Percentiles rank a stretch among this genome's conserved stretches.
Evolutionary conservation across 2,888 invertebrate species (phyloP).

Genomic region (Kuschelorhynchus macadamiae): DNA sequence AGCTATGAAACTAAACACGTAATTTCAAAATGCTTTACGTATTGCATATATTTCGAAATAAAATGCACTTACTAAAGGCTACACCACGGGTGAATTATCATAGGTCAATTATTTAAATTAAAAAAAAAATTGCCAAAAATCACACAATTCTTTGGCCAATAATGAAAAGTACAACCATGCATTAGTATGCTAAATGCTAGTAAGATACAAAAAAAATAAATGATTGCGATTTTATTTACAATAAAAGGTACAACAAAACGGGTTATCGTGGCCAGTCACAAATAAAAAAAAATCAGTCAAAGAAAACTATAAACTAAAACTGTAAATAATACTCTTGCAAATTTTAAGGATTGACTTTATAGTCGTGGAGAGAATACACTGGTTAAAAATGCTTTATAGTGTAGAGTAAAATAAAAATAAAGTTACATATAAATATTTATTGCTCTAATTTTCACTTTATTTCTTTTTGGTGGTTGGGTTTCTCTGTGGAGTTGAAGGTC

Average conservation of each 20-base stretch:
- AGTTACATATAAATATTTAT: constrained; percentile 33
- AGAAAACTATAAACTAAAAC: constrained; percentile 36
- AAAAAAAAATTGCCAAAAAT: constrained; percentile 29
- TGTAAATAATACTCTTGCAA: constrained; percentile 43
- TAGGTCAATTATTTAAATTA: constrained; percentile 18
- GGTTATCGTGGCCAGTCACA: constrained; percentile 30
- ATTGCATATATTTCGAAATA: constrained; percentile 15
- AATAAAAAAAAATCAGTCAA: constrained; percentile 44
- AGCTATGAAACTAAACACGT: too few relatives aligned
- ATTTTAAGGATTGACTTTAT: constrained; percentile 43
- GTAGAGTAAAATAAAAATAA: constrained; percentile 46
- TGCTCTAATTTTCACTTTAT: constrained; percentile 60
- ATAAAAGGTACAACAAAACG: constrained; percentile 25
- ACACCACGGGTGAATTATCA: not conserved
- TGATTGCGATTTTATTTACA: constrained; percentile 35
- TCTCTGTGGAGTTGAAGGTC: constrained; percentile 88
- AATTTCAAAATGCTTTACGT: not conserved
- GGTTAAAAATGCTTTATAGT: constrained; percentile 42
- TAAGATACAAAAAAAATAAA: constrained; percentile 5
- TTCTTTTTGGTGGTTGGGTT: constrained; percentile 82
- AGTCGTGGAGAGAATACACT: constrained; percentile 37
- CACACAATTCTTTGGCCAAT: constrained; percentile 37
- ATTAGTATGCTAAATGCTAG: constrained; percentile 24
- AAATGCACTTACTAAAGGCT: constrained; percentile 36
- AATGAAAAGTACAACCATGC: constrained; percentile 21